Evolutionary conservation across 2,113 vertebrate species (phyloP), one percentile per base, ranked within the genome.

Genomic region (Pogonocichla stellata): DNA sequence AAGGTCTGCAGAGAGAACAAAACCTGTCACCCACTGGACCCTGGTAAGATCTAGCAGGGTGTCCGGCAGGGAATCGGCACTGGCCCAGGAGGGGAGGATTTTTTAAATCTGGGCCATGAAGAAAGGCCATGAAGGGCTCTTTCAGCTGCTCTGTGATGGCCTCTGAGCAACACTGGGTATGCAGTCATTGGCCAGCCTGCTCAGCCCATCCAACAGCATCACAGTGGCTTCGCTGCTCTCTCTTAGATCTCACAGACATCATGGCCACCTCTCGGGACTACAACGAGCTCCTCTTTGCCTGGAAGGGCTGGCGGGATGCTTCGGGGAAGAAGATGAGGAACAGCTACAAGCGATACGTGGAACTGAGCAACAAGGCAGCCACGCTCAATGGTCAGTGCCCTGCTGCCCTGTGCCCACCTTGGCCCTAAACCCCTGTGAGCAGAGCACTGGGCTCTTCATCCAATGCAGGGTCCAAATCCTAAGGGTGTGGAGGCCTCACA

Each of bases 251-350:
- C 89, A 99, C 98, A 15, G 93, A 98, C 73, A 98, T 98, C 81
- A 98, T 99, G 98, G 99, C 99, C 58, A 98, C 96, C 29, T 99
- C 98, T 54, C 98, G 97, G 84, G 98, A 99, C 74, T 99, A 99
- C 2, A 91, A 99, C 1, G 98, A 99, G 42, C 98, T 99, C 56
- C 86, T 99, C 15, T 99, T 99, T 60, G 98, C 95, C 12, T 99
- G 99, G 99, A 98, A 99, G 95, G 98, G 98, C 89, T 99, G 99
- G 99, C 95, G 99, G 51, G 98, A 99, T 53, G 96, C 96, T n/a
- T 98, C 98, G 31, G 99, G 99, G 58, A 98, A 98, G 95, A 80
- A 96, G 38, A 97, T 99, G 60, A 98, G 98, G n/a, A 69, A 61
- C 29, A 90, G 94, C 57, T 99, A 98, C 97, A 98, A 98, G 54